Base-by-base conservation (phyloP, 2,113 vertebrate species). In the Megaptera novaeangliae region DNA sequence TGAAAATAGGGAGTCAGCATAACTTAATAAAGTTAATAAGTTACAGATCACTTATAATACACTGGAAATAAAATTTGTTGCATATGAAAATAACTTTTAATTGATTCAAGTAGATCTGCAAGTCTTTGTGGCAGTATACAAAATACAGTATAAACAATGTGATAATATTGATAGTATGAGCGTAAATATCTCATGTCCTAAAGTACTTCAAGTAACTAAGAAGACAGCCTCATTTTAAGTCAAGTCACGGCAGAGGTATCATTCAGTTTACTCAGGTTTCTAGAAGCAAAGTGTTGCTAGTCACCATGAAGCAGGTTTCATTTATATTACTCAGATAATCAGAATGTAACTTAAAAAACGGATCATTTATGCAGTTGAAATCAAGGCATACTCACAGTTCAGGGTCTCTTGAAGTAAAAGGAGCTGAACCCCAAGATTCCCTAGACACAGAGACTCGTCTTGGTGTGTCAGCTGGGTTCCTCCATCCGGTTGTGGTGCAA, bases 311-410 rank as follows among this genome's bases (percentile, higher is more conserved):
- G 64, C 41, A 93, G 46, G 72, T 94, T 96, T 96, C 78, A 78
- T 75, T 96, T 94, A 89, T 91, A 92, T 44, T 92, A 44, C 71
- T 95, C 63, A 97, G 61, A 77, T 85, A 61, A 78, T 88, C 41
- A 71, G 49, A 88, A 44, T 91, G 74, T 89, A 90, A 81, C 41
- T 78, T 39, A 93, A 95, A 87, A 86, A 89, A 68, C 74, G 10
- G 31, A 59, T 80, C 21, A 61, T 83, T 92, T 89, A 80, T 90
- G 63, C 34, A 63, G n/a, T 64, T 74, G 31, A 95, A 89, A 93
- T 87, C 64, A 95, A 87, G 72, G 64, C 69, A 84, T 98, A 98
- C 98, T 98, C 86, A 98, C 98, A 95, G 92, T 96, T 95, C 87
- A 94, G 94, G 46, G 52, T 90, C 89, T 95, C 69, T 80, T 91